Conservation (phyloP, 2,888 invertebrate genomes). For the Eilema sororculum region DNA sequence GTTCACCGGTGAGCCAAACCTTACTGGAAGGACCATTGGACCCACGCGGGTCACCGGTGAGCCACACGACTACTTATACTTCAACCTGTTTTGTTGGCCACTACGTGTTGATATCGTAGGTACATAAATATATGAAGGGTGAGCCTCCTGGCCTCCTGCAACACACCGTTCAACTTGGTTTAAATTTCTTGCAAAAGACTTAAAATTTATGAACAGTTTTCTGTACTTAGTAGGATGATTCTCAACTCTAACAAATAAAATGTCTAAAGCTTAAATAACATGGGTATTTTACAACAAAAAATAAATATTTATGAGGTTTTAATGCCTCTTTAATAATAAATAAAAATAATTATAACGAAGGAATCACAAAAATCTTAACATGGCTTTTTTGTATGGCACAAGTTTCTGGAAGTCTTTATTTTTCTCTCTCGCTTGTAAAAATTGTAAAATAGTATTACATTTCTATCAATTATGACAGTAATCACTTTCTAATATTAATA, state of each 20-base stretch:
- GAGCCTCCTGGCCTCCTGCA: too few species aligned
- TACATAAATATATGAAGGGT: too few species aligned
- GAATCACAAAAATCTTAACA: constrained; percentile 4
- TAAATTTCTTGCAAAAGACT: too few species aligned
- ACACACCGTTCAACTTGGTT: too few species aligned
- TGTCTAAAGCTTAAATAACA: not conserved
- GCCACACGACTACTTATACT: too few species aligned
- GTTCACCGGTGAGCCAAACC: too few species aligned
- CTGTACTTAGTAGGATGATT: not conserved
- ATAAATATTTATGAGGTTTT: not conserved
- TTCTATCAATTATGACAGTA: constrained; percentile 4
- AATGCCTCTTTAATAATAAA: constrained; percentile 8
- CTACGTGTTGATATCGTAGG: too few species aligned
- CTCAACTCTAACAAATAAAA: constrained; percentile 4
- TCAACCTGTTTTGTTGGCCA: too few species aligned
- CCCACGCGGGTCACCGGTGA: too few species aligned
- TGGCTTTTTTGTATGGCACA: constrained; percentile 4
- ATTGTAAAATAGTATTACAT: constrained; percentile 4
- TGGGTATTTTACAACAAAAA: not conserved
- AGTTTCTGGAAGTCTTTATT: constrained; percentile 4
- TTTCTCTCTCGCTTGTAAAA: constrained; percentile 4
- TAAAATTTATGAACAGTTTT: too few species aligned
- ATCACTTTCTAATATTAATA: constrained; percentile 2
- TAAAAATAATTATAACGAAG: constrained; percentile 4
- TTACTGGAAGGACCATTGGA: too few species aligned